Base-by-base conservation (phyloP, 2,113 vertebrate genomes). In the Pterocles gutturalis region DNA sequence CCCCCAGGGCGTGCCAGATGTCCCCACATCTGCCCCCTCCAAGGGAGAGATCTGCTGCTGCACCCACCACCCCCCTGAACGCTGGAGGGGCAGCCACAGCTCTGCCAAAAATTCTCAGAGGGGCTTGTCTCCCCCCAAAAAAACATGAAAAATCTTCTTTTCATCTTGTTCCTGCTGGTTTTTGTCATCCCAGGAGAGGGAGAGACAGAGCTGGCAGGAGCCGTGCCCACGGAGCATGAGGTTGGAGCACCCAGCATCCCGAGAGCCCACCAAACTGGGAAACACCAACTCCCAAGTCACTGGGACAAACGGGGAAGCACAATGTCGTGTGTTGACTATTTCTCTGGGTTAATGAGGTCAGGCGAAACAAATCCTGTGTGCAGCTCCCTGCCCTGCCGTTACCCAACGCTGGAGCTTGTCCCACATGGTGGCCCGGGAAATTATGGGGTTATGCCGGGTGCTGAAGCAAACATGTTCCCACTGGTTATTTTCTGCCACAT, bases 191-290 rank as follows among this genome's bases (percentile, higher is more conserved):
- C n/a, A 19, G 51, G 43, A 66, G 28, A 45, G 21, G 51, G 43
- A 66, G 28, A 45, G 21, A 29, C n/a, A 0, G 5, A 82, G 33
- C 53, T 45, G 85, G 28, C 28, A 62, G 49, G 10, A 54, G 7
- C 65, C 0, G 0, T 12, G 49, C 41, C 53, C 3, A 0, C 3
- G 1, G 66, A 57, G 69, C 26, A 36, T 0, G 4, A 43, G 18
- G 8, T 5, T 34, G 48, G 24, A 76, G 75, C 28, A 26, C n/a
- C 10, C 24, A 2, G 46, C 61, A 28, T 5, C 43, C 31, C 3
- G 0, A 49, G 45, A 91, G 57, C 82, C 33, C 10, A 60, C 49
- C 6, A 4, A 24, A 53, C 31, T 2, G 26, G 88, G 87, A 80
- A 55, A 55, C 55, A 64, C 45, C 85, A 57, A 5, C 16, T 29